Evolutionary conservation across 2,888 invertebrate species (phyloP).

Genomic region (Drosophila setosimentum): DNA sequence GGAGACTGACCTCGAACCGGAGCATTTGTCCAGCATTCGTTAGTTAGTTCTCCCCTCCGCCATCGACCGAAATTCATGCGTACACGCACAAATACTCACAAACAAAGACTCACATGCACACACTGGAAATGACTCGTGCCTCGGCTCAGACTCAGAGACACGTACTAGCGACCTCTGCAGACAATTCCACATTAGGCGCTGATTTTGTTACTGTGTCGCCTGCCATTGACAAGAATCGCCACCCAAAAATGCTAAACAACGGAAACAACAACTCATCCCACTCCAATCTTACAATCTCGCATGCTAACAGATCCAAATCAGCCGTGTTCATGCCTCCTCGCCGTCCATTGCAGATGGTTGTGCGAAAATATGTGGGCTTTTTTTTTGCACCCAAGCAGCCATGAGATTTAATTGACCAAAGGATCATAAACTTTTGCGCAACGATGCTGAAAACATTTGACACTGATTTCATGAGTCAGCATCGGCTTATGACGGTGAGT

Average conservation of each 20-base stretch:
- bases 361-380: slow-evolving; percentile 38
- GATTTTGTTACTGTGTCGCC: slow-evolving; percentile 63
- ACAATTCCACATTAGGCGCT: slow-evolving; percentile 64
- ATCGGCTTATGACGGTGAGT: slow-evolving; percentile 40
- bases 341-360: slow-evolving; percentile 27
- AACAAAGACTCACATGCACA: slow-evolving; percentile 16
- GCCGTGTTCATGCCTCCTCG: slow-evolving; percentile 31
- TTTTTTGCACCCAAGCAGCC: slow-evolving; percentile 42
- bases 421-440: slow-evolving; percentile 83
- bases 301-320: slow-evolving; percentile 45
- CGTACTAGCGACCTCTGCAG: slow-evolving; percentile 40
- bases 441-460: slow-evolving; percentile 83
- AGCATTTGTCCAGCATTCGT: slow-evolving; percentile 40
- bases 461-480: slow-evolving; percentile 84
- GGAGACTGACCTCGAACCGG: slow-evolving; percentile 33
- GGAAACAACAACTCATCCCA: slow-evolving; percentile 32
- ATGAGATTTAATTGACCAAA: slow-evolving; percentile 85
- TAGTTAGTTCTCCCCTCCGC: slow-evolving; percentile 21
- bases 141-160: slow-evolving; percentile 25
- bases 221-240: slow-evolving; percentile 67
- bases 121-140: slow-evolving; percentile 12
- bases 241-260: slow-evolving; percentile 55
- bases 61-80: slow-evolving; percentile 34
- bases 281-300: slow-evolving; percentile 11
- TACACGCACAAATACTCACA: slow-evolving; percentile 10